A percentile compares a stretch with the other conserved stretches of the same genome.
phyloP scores from a whole-genome alignment of 2,113 vertebrate species.

The Catharus fuscescens region DNA sequence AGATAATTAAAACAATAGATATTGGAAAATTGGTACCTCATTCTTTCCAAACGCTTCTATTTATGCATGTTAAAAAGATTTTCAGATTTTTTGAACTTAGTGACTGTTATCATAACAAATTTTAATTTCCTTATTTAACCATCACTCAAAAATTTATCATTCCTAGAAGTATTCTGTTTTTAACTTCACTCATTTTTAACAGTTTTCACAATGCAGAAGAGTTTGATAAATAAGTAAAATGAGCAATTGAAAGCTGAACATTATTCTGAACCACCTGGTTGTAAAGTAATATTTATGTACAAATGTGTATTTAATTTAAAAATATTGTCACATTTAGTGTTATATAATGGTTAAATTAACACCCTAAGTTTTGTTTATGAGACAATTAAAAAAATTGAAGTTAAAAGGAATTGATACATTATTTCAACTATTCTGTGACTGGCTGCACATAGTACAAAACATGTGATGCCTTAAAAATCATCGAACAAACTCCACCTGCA shows the following conservation, averaged over 20 bases:
- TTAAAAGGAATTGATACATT: neutral
- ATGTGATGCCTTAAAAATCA: neutral
- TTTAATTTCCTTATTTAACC: neutral
- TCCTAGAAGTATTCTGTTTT: conserved; percentile 46
- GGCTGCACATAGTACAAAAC: neutral
- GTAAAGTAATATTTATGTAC: conserved; percentile 47
- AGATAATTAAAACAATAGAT: neutral
- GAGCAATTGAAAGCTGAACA: conserved; percentile 41
- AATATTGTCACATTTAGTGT: conserved; percentile 43
- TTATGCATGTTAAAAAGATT: neutral
- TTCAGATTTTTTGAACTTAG: neutral
- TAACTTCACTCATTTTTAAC: conserved; percentile 62
- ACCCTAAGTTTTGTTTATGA: conserved; percentile 14
- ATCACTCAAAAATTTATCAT: neutral
- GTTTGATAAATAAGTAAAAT: conserved; percentile 55
- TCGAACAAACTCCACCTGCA: neutral
- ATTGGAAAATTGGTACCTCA: neutral
- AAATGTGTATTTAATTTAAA: conserved; percentile 45
- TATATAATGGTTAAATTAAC: conserved; percentile 32
- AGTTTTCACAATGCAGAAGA: conserved; percentile 49
- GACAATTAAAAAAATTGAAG: neutral
- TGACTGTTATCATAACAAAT: neutral
- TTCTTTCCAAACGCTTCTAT: neutral
- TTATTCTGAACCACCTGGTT: conserved; percentile 48
- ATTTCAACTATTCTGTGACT: neutral